Evolutionary conservation across 2,113 vertebrate genomes (phyloP).

Genomic region (Takifugu flavidus): DNA sequence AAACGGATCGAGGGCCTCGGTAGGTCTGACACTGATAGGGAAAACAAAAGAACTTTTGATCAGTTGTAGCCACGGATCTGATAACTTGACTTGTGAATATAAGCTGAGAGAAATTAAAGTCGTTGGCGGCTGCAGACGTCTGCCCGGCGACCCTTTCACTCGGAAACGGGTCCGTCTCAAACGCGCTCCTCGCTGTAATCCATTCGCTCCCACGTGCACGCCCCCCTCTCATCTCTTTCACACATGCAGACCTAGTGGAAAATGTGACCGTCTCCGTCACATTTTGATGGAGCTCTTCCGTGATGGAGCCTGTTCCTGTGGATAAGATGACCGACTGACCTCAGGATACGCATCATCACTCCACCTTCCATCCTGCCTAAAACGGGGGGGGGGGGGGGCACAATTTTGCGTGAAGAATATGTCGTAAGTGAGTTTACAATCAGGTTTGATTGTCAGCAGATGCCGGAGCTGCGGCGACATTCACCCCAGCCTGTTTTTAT

Average conservation of each 20-base stretch:
- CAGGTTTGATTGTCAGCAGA: slow-evolving; percentile 27
- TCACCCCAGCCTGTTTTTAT: slow-evolving; percentile 18
- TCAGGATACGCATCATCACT: slow-evolving; percentile 30
- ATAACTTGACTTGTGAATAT: slow-evolving; percentile 14
- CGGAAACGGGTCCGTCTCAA: slow-evolving; percentile 8
- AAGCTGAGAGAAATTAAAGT: slow-evolving; percentile 14
- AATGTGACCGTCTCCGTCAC: not conserved
- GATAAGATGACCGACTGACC: not conserved
- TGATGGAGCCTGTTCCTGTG: slow-evolving; percentile 43
- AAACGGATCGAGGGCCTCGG: slow-evolving; percentile 12
- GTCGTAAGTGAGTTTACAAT: slow-evolving; percentile 21
- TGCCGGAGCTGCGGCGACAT: slow-evolving; percentile 8
- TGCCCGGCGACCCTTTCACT: not conserved
- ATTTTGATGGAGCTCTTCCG: slow-evolving; percentile 40
- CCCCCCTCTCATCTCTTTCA: slow-evolving; percentile 12
- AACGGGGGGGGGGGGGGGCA: slow-evolving; percentile 4
- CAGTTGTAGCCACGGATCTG: slow-evolving; percentile 12
- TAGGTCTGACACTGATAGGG: slow-evolving; percentile 30
- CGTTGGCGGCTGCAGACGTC: not conserved
- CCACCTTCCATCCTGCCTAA: slow-evolving; percentile 50
- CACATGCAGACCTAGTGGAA: not conserved
- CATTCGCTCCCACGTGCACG: slow-evolving; percentile 6
- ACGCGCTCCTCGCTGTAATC: slow-evolving; percentile 3
- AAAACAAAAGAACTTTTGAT: slow-evolving; percentile 8
- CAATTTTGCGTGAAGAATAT: slow-evolving; percentile 36